Evolutionary conservation across 2,888 invertebrate species (phyloP).

Genomic region (Nasonia oneida): DNA sequence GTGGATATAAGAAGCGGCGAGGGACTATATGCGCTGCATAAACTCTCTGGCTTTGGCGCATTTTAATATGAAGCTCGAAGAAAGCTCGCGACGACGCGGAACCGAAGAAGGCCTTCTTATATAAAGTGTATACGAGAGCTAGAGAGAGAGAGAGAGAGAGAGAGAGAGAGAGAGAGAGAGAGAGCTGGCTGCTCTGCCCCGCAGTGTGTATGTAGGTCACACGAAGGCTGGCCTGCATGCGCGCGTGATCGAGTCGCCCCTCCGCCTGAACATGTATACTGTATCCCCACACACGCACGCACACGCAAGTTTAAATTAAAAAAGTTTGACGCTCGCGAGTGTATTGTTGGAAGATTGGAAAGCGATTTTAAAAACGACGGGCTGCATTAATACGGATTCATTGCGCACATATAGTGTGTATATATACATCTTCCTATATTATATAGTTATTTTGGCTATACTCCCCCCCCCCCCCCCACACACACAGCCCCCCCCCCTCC

Average conservation of each 20-base stretch:
- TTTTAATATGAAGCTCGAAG: conserved; percentile 38
- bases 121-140: background rate
- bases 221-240: conserved; percentile 39
- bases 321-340: conserved; percentile 50
- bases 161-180: background rate
- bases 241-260: conserved; percentile 20
- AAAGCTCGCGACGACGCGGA: conserved; percentile 29
- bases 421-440: no score
- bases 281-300: background rate
- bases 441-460: no score
- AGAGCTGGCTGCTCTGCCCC: background rate
- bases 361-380: conserved; percentile 37
- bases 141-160: background rate
- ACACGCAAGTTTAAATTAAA: conserved; percentile 58
- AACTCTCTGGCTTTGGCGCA: conserved; percentile 30
- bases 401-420: no score
- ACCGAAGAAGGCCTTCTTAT: conserved; percentile 27
- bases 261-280: background rate
- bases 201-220: conserved; percentile 44
- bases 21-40: background rate
- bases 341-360: background rate
- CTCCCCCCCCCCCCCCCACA: no score
- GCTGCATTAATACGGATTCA: no score
- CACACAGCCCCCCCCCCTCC: no score
- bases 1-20: no score